Base-by-base conservation (phyloP, 2,888 invertebrate species). In the Asteroscopus sphinx region DNA sequence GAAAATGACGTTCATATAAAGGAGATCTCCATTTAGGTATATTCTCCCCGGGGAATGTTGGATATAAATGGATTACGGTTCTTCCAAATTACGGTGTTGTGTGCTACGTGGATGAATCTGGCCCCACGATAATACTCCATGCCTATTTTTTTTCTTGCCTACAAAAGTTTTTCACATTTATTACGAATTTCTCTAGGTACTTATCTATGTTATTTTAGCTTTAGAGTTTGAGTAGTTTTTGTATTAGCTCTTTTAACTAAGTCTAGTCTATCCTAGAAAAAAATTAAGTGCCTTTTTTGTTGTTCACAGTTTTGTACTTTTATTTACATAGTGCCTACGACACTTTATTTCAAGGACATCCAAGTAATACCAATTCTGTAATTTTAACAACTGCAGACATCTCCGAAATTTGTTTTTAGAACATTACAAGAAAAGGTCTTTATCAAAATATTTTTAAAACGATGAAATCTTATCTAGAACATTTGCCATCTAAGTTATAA, bases 31-130 rank as follows among this genome's bases (percentile, higher is more conserved):
- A 48, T 68, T 62, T 66, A 66, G 55, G 55, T 58, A 65, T 53
- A 55, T 57, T 59, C 40, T 59, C 75, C 51, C 48, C 44, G 26
- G 61, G 57, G 77, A 68, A 60, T 46, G 60, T 53, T 40, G 55
- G 65, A 65, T 68, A 63, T 73, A 77, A 75, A 77, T 77, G 74
- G 77, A 77, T 74, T 75, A 77, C 51, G 74, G 65, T 62, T 71
- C 63, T 60, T 64, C 61, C 55, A 77, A 75, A 75, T 73, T 68
- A 77, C 75, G 61, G 63, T 63, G 61, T 68, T 66, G 60, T 70
- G 55, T 60, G 64, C 37, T 59, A 63, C 70, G 61, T 70, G 61
- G 49, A 69, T 73, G 58, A 70, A 65, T 73, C 65, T 59, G 65
- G 59, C 65, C 58, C 67, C 59, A 60, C 45, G 77, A 53, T 64